phyloP scores from a whole-genome alignment of 2,113 vertebrate species.

The Sceloporus undulatus region DNA sequence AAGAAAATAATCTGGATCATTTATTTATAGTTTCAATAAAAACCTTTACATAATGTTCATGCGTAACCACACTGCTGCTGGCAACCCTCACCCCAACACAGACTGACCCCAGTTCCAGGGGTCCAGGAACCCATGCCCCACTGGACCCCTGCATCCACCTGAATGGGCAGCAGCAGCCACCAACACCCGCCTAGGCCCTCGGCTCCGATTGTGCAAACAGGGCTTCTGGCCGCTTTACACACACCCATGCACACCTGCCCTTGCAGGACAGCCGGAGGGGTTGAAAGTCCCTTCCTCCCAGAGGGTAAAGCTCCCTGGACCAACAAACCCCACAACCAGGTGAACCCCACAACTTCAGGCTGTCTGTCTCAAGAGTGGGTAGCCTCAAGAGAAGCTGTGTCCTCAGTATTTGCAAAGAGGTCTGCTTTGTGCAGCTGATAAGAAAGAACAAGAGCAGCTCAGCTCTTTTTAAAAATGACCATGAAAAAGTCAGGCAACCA shows the following conservation, averaged over 20 bases:
- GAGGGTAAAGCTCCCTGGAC: no score
- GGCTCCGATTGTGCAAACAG: not conserved
- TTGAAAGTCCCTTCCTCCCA: not conserved
- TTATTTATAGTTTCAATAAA: slow-evolving; percentile 82
- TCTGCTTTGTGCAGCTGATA: accelerated
- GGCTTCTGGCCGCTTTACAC: no score
- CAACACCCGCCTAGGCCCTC: no score
- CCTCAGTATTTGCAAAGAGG: accelerated
- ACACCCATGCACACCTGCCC: not conserved
- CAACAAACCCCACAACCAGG: not conserved
- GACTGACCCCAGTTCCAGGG: no score
- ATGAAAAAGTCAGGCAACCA: not conserved
- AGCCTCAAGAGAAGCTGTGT: accelerated
- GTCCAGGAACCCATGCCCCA: no score
- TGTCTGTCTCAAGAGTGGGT: not conserved
- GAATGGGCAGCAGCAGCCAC: no score
- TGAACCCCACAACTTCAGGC: not conserved
- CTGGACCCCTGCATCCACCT: no score
- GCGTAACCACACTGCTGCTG: slow-evolving; percentile 63
- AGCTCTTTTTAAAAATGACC: accelerated
- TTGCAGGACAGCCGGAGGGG: no score
- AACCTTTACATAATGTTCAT: slow-evolving; percentile 80
- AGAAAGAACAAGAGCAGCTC: not conserved
- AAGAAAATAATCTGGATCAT: slow-evolving; percentile 84
- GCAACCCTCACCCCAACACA: not conserved